A percentile compares a stretch with the other conserved stretches of the same genome.
Conservation (phyloP, 1,140 invertebrate genomes). For the Chrysoperla carnea region DNA sequence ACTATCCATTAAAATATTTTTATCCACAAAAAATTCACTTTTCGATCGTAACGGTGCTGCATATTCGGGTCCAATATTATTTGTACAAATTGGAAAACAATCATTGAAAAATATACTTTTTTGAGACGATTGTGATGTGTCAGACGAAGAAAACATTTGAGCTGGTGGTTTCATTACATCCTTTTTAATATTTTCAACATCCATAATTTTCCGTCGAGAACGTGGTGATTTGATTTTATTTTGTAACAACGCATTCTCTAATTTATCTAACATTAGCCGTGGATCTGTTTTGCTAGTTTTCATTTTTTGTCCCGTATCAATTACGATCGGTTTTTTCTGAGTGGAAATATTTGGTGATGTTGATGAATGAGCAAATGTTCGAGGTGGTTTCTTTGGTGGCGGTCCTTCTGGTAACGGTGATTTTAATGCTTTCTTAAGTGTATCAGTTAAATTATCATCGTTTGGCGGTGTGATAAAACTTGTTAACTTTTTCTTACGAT, state of each 20-base stretch:
- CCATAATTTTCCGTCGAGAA: too few species aligned
- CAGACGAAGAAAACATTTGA: too few species aligned
- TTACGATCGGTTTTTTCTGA: background rate
- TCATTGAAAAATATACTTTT: constrained; percentile 24
- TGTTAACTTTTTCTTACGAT: constrained; percentile 2
- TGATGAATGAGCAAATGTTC: constrained; percentile 35
- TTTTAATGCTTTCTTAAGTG: constrained; percentile 37
- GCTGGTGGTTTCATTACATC: too few species aligned
- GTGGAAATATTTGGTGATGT: constrained; percentile 1
- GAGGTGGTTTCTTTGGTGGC: constrained; percentile 51
- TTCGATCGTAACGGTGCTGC: background rate
- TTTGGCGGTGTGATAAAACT: constrained; percentile 2
- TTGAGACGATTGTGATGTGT: background rate
- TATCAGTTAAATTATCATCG: constrained; percentile 26
- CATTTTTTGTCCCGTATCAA: background rate
- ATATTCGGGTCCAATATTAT: background rate
- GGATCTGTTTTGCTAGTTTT: constrained; percentile 22
- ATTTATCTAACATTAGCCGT: constrained; percentile 37
- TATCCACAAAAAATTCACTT: constrained; percentile 6
- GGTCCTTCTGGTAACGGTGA: constrained; percentile 42
- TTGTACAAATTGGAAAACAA: constrained; percentile 21
- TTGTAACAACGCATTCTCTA: constrained; percentile 33
- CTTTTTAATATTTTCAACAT: too few species aligned
- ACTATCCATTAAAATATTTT: constrained; percentile 6
- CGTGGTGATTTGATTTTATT: constrained; percentile 20